These are phyloP conservation scores for Scaptodrosophila latifasciaeformis DNA, from an alignment of 2,888 invertebrate species.

Conservation along the genomic window DNA sequence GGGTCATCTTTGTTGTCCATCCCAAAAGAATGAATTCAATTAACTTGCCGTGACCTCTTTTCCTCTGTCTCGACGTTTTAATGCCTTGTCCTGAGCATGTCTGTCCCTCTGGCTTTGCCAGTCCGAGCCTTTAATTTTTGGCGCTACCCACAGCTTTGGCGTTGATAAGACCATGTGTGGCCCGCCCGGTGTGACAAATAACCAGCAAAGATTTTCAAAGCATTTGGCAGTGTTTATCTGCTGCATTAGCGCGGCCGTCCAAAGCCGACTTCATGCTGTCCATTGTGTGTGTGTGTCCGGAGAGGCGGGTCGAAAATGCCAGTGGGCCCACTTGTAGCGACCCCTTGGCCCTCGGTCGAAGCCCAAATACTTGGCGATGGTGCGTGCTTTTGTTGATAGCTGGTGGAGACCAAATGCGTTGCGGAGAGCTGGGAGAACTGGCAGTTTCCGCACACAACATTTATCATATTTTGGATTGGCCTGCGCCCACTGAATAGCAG, in stretches of 20 bases:
- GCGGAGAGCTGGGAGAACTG: neutral
- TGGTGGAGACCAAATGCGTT: too few species aligned
- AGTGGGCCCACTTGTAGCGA: conserved; percentile 30
- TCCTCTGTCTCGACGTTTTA: too few species aligned
- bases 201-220: conserved; percentile 40
- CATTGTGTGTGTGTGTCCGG: too few species aligned
- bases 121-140: conserved; percentile 24
- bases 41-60: too few species aligned
- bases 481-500: conserved; percentile 27
- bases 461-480: conserved; percentile 56
- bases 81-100: too few species aligned
- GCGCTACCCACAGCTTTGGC: neutral
- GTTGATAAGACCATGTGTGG: neutral
- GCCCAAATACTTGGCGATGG: too few species aligned
- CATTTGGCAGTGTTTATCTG: conserved; percentile 51
- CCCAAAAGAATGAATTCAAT: neutral
- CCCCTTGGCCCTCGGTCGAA: too few species aligned
- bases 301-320: conserved; percentile 23
- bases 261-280: conserved; percentile 18
- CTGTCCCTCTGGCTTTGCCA: too few species aligned
- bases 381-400: too few species aligned
- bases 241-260: conserved; percentile 46
- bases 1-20: too few species aligned
- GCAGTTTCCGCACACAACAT: conserved; percentile 53
- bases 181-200: conserved; percentile 47